Conservation (phyloP, 2,113 vertebrate genomes). For the Bucco capensis region DNA sequence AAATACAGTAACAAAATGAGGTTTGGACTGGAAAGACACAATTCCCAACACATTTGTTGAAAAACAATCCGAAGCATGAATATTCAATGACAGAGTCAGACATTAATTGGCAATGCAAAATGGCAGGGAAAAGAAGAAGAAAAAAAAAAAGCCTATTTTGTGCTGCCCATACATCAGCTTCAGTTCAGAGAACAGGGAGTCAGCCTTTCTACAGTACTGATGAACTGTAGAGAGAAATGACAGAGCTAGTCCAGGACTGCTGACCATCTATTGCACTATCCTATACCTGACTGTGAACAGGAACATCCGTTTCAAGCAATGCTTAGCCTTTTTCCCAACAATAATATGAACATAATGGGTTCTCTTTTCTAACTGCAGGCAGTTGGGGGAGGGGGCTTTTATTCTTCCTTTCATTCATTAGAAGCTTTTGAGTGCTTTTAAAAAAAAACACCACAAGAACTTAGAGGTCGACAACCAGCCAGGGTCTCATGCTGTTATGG, state of each 20-base stretch:
- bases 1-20: constrained; percentile 57
- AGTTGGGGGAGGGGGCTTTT: background rate
- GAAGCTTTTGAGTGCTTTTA: background rate
- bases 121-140: background rate
- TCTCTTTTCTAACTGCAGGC: background rate
- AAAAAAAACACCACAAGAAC: background rate
- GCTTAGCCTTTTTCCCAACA: background rate
- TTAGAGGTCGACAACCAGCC: background rate
- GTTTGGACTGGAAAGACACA: constrained; percentile 58
- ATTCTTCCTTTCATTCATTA: background rate
- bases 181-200: background rate
- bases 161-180: background rate
- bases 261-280: background rate
- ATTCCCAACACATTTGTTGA: constrained; percentile 59
- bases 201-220: background rate
- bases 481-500: background rate
- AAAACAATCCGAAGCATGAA: constrained; percentile 62
- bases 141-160: background rate
- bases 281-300: background rate
- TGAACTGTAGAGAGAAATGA: background rate
- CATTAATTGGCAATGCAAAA: constrained; percentile 54
- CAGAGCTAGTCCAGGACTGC: background rate
- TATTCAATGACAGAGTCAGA: constrained; percentile 41
- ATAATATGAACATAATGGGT: background rate
- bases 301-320: background rate